Conservation (phyloP, 2,113 vertebrate genomes). For the Ptyas mucosa region DNA sequence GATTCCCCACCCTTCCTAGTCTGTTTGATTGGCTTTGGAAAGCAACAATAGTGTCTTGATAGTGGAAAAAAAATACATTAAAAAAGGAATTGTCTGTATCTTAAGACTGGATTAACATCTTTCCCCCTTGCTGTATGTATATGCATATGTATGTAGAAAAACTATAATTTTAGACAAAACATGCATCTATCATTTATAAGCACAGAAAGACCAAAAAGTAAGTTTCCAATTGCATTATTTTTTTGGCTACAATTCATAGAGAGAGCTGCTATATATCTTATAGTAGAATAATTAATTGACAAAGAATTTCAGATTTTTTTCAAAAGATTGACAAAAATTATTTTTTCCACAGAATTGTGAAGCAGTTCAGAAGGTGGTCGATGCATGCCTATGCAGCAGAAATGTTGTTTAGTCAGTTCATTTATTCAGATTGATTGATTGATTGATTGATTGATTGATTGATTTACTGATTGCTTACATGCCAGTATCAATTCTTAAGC, state of each 20-base stretch:
- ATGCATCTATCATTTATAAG: slow-evolving; percentile 19
- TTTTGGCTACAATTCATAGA: slow-evolving; percentile 1
- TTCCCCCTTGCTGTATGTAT: not conserved
- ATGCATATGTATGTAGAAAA: not conserved
- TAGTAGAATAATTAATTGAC: not conserved
- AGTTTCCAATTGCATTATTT: slow-evolving; percentile 4
- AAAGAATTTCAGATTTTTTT: not conserved
- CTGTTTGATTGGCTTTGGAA: slow-evolving; percentile 2
- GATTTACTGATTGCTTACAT: not conserved
- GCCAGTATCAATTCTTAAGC: not conserved
- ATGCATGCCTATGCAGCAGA: not conserved
- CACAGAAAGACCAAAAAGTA: not conserved
- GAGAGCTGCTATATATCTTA: not conserved
- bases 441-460: not conserved
- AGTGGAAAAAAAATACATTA: not conserved
- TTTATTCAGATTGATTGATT: not conserved
- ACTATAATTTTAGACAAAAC: not conserved
- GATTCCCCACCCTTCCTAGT: slow-evolving; percentile 17
- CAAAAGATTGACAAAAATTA: not conserved
- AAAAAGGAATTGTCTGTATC: slow-evolving; percentile 3
- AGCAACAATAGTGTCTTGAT: slow-evolving; percentile 45
- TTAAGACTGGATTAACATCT: slow-evolving; percentile 5
- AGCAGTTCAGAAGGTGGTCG: not conserved
- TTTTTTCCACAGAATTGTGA: slow-evolving; percentile 12
- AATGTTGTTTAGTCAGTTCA: not conserved